Conservation (phyloP, 2,888 invertebrate genomes). For the Tethea ocularis region DNA sequence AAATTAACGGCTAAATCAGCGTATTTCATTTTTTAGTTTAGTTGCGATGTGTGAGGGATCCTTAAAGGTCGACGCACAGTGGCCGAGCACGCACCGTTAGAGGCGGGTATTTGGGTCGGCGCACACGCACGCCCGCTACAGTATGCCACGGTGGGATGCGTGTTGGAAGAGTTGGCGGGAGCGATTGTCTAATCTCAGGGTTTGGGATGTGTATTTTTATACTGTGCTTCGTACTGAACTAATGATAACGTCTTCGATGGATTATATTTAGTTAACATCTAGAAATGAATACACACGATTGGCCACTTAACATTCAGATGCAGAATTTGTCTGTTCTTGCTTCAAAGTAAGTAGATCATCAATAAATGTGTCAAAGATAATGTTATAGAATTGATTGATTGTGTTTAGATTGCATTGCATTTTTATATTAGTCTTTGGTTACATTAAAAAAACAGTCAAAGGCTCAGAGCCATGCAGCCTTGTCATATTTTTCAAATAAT, state of each 20-base stretch:
- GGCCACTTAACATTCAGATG: too few relatives aligned
- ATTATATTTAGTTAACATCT: not conserved
- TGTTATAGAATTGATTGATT: too few relatives aligned
- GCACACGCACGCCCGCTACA: conserved; percentile 63
- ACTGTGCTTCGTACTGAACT: not conserved
- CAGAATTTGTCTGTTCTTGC: too few relatives aligned
- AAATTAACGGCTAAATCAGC: not conserved
- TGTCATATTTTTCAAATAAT: too few relatives aligned
- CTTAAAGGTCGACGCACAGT: conserved; percentile 57
- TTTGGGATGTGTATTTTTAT: not conserved
- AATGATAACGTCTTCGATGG: not conserved
- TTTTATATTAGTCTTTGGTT: too few relatives aligned
- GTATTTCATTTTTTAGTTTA: not conserved
- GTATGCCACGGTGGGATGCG: conserved; percentile 51
- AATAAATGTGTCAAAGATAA: too few relatives aligned
- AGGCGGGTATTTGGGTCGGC: conserved; percentile 72
- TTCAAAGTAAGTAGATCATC: too few relatives aligned
- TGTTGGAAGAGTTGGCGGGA: conserved; percentile 24
- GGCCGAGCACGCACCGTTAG: conserved; percentile 67
- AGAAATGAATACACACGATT: too few relatives aligned
- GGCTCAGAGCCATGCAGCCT: too few relatives aligned
- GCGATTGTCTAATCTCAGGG: conserved; percentile 17
- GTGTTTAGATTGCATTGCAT: too few relatives aligned
- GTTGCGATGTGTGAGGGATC: conserved; percentile 30
- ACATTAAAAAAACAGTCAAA: too few relatives aligned